These are phyloP conservation scores for Pipistrellus pipistrellus DNA, from an alignment of 2,797 vertebrate species.

Conservation along the genomic window DNA sequence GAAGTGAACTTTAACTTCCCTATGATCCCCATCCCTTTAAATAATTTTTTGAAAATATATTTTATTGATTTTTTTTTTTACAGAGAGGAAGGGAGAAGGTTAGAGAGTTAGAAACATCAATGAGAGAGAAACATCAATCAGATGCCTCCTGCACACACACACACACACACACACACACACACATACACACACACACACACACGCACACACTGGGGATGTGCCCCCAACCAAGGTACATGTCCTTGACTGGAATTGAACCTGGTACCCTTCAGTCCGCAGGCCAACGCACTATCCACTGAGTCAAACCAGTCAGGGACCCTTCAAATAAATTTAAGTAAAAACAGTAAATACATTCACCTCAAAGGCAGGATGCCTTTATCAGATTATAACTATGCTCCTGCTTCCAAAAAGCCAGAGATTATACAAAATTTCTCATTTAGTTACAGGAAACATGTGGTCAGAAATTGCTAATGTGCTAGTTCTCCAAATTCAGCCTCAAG, in stretches of 20 bases:
- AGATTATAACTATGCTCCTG: not conserved
- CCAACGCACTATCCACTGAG: too few species aligned
- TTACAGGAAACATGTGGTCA: not conserved
- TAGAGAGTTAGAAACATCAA: too few species aligned
- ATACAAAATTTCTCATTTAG: not conserved
- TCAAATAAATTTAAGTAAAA: conserved; percentile 53
- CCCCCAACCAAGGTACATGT: too few species aligned
- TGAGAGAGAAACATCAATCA: too few species aligned
- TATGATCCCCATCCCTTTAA: conserved; percentile 31
- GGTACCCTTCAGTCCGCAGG: too few species aligned
- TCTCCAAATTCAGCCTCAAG: conserved; percentile 39
- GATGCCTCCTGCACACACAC: too few species aligned
- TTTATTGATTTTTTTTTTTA: too few species aligned
- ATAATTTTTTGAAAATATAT: not conserved
- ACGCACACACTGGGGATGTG: too few species aligned
- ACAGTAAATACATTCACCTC: not conserved
- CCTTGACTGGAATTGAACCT: too few species aligned
- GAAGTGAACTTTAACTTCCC: not conserved
- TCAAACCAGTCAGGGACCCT: not conserved
- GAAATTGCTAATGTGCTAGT: not conserved
- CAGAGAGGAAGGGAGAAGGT: too few species aligned
- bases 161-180: too few species aligned
- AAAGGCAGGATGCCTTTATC: not conserved
- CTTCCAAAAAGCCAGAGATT: not conserved
- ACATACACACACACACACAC: too few species aligned